These are phyloP conservation scores for Campylomormyrus numenius DNA, from an alignment of 2,113 vertebrate genomes.

Conservation along the genomic window DNA sequence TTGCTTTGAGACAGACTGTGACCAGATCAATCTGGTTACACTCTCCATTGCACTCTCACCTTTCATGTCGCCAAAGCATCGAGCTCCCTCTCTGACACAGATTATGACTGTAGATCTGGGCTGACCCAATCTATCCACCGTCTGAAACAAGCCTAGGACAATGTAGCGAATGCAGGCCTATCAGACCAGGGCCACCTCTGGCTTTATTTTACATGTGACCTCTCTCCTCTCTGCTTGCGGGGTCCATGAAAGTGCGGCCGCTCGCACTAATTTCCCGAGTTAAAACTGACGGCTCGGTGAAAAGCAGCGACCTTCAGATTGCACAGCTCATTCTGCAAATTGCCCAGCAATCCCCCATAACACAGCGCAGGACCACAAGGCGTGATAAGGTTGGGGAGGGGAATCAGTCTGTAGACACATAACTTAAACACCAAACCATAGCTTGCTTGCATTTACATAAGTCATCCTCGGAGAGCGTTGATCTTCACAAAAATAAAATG, in stretches of 20 bases:
- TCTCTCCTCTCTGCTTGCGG: neutral
- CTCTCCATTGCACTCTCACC: neutral
- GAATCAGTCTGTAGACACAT: neutral
- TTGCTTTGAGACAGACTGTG: neutral
- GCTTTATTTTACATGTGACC: constrained; percentile 7
- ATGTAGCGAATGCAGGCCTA: neutral
- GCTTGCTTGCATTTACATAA: neutral
- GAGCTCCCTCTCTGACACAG: neutral
- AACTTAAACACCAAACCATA: neutral
- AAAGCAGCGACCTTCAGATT: constrained; percentile 15
- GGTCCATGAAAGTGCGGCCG: neutral
- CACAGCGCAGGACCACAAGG: neutral
- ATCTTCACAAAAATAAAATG: neutral
- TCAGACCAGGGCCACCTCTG: neutral
- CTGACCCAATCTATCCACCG: neutral
- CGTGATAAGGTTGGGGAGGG: neutral
- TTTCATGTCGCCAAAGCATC: neutral
- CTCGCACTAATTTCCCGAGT: constrained; percentile 18
- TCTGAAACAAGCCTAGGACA: neutral
- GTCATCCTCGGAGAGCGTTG: neutral
- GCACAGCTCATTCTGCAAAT: constrained; percentile 7
- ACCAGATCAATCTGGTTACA: neutral
- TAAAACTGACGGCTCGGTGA: constrained; percentile 12
- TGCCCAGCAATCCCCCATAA: neutral
- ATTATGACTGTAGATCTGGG: neutral